Evolutionary conservation across 2,888 invertebrate species (phyloP).

Genomic region (Capitulum mitella): DNA sequence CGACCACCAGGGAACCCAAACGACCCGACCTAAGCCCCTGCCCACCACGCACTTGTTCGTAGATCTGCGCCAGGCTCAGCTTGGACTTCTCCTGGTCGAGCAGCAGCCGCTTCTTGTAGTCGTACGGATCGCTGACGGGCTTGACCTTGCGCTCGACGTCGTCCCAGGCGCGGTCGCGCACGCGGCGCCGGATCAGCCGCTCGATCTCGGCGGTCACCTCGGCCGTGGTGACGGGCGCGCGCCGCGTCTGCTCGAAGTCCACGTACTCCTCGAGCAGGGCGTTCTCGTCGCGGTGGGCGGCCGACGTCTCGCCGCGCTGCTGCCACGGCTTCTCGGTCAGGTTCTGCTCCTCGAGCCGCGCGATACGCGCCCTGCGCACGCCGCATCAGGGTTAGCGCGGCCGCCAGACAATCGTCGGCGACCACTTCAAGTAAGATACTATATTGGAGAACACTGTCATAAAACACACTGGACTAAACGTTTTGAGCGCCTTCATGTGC

Average conservation of each 20-base stretch:
- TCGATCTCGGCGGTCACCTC: conserved; percentile 79
- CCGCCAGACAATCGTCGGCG: conserved; percentile 26
- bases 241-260: conserved; percentile 53
- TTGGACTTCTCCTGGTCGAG: conserved; percentile 93
- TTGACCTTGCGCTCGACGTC: conserved; percentile 83
- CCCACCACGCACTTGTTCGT: conserved; percentile 63
- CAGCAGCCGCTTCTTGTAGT: conserved; percentile 78
- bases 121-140: conserved; percentile 69
- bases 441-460: no score
- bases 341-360: conserved; percentile 44
- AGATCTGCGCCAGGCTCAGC: conserved; percentile 83
- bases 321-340: conserved; percentile 88
- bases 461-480: no score
- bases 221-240: conserved; percentile 82
- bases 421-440: no score
- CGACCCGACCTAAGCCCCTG: no score
- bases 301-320: conserved; percentile 79
- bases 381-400: conserved; percentile 39
- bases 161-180: conserved; percentile 90
- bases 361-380: conserved; percentile 37
- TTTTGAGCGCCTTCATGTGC: no score
- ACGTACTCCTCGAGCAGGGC: conserved; percentile 85
- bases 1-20: no score
- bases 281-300: conserved; percentile 73
- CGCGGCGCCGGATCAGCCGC: conserved; percentile 80